Conservation (phyloP, 2,113 vertebrate genomes). For the Lycaon pictus region DNA sequence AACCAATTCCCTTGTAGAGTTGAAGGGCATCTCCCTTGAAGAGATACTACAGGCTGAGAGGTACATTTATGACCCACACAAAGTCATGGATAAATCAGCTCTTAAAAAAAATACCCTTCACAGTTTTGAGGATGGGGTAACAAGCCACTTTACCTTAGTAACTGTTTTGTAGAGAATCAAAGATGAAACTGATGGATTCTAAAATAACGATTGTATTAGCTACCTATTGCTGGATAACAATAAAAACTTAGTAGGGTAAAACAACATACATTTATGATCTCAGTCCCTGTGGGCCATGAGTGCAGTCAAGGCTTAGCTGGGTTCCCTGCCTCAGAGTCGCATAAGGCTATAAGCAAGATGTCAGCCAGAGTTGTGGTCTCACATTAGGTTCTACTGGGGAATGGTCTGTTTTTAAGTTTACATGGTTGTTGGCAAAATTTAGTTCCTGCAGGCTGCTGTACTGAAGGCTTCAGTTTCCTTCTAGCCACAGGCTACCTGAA, state of each 20-base stretch:
- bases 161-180: neutral
- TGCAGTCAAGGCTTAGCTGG: neutral
- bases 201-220: neutral
- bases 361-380: neutral
- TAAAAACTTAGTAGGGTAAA: neutral
- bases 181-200: constrained; percentile 20
- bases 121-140: neutral
- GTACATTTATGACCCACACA: neutral
- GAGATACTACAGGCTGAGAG: neutral
- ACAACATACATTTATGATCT: neutral
- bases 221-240: neutral
- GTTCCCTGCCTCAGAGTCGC: neutral
- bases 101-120: neutral
- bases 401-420: neutral
- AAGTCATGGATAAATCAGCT: constrained; percentile 8
- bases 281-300: neutral
- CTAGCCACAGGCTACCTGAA: neutral
- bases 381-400: neutral
- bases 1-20: neutral
- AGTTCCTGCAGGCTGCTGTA: neutral
- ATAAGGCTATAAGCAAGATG: neutral
- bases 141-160: constrained; percentile 14
- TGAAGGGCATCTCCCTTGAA: neutral
- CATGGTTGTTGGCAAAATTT: neutral
- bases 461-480: neutral